These are phyloP conservation scores for Liopterus haemorrhoidalis DNA, from an alignment of 2,888 invertebrate genomes.

Conservation along the genomic window DNA sequence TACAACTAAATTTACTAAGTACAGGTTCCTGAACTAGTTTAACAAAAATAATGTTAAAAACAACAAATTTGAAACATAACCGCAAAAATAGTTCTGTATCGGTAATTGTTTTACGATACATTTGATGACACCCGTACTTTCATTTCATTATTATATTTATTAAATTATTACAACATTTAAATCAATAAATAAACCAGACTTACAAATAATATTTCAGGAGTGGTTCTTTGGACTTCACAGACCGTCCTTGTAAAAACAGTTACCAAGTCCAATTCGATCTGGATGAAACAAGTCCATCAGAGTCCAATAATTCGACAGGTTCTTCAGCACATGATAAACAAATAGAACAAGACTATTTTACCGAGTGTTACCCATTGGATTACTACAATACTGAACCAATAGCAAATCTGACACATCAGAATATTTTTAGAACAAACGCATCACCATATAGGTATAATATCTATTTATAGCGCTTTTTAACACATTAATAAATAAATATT, in stretches of 20 bases:
- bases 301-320: constrained; percentile 44
- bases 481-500: constrained; percentile 11
- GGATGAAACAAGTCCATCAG: constrained; percentile 46
- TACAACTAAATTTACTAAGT: no score
- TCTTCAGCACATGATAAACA: constrained; percentile 35
- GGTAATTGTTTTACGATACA: no score
- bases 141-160: no score
- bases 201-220: no score
- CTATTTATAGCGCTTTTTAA: neutral
- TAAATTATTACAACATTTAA: no score
- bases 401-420: constrained; percentile 48
- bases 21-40: no score
- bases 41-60: no score
- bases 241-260: constrained; percentile 8
- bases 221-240: constrained; percentile 17
- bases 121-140: no score
- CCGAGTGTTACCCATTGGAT: constrained; percentile 34
- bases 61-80: no score
- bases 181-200: no score
- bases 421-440: constrained; percentile 46
- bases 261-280: constrained; percentile 30
- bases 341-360: constrained; percentile 23
- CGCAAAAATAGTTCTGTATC: no score
- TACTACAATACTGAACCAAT: constrained; percentile 51
- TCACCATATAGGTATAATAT: constrained; percentile 47